phyloP scores from a whole-genome alignment of 2,888 invertebrate genomes.

The Platerodrilus igneus region DNA sequence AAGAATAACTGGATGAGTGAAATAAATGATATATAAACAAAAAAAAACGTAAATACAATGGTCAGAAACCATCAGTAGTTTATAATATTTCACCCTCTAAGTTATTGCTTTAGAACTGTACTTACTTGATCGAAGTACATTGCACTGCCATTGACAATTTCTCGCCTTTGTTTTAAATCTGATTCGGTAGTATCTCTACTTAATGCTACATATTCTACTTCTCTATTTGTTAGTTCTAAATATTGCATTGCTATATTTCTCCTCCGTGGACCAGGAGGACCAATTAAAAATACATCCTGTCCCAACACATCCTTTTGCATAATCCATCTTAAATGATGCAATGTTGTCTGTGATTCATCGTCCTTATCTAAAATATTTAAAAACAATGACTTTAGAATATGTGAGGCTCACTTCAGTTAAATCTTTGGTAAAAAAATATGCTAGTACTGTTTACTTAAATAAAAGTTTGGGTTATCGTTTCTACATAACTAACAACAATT shows the following conservation, averaged over 20 bases:
- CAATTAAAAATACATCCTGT: slow-evolving; percentile 94
- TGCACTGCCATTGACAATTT: slow-evolving; percentile 83
- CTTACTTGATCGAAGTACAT: slow-evolving; percentile 93
- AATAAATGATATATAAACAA: too few relatives aligned
- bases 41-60: too few relatives aligned
- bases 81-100: too few relatives aligned
- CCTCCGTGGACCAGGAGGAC: slow-evolving; percentile 80
- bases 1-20: too few relatives aligned
- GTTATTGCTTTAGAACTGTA: too few relatives aligned
- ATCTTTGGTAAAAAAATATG: slow-evolving; percentile 13
- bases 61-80: too few relatives aligned
- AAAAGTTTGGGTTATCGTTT: slow-evolving; percentile 6
- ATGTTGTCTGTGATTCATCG: slow-evolving; percentile 63
- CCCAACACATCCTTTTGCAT: slow-evolving; percentile 89
- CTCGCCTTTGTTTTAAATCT: slow-evolving; percentile 91
- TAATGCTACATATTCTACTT: slow-evolving; percentile 88
- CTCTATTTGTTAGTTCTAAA: slow-evolving; percentile 81
- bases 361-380: slow-evolving; percentile 49
- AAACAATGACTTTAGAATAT: neutral
- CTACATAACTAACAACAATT: too few relatives aligned
- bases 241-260: slow-evolving; percentile 82
- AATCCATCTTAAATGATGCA: slow-evolving; percentile 90
- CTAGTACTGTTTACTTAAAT: slow-evolving; percentile 19
- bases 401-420: slow-evolving; percentile 2
- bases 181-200: slow-evolving; percentile 96